A percentile compares a stretch with the other conserved stretches of the same genome.
Evolutionary conservation across 2,797 vertebrate species (phyloP).

Genomic region (Trematomus bernacchii): DNA sequence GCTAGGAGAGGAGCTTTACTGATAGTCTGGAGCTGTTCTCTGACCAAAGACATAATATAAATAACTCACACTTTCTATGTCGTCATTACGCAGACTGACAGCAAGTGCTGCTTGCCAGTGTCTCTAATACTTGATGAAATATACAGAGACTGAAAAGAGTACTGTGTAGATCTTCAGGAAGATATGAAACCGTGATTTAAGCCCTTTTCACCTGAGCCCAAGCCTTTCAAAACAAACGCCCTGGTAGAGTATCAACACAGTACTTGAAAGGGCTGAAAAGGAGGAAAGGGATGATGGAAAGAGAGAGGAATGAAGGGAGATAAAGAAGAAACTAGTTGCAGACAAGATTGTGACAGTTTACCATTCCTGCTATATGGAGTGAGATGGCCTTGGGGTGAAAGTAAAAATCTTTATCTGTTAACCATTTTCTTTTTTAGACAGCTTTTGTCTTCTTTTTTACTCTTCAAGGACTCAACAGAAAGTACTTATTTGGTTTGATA

Average conservation of each 20-base stretch:
- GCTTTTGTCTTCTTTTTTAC: conserved; percentile 3
- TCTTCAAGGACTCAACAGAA: background rate
- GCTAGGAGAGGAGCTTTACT: conserved; percentile 41
- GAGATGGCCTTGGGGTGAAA: conserved; percentile 54
- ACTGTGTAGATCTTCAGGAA: conserved; percentile 3
- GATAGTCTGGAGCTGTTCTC: conserved; percentile 33
- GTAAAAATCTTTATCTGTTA: conserved; percentile 49
- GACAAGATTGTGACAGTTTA: conserved; percentile 60
- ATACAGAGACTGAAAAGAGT: conserved; percentile 10
- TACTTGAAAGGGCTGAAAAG: conserved; percentile 47
- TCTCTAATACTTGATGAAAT: conserved; percentile 34
- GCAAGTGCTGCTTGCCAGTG: conserved; percentile 18
- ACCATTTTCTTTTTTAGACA: background rate
- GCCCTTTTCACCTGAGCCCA: conserved; percentile 25
- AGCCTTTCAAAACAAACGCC: conserved; percentile 50
- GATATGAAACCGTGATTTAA: conserved; percentile 37
- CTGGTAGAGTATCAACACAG: conserved; percentile 21
- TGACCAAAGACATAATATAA: conserved; percentile 46
- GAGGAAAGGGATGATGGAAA: conserved; percentile 33
- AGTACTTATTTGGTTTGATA: conserved; percentile 2
- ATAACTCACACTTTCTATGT: conserved; percentile 41
- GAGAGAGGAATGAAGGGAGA: conserved; percentile 52
- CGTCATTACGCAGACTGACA: conserved; percentile 31
- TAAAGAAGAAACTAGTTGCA: conserved; percentile 51
- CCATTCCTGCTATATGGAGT: conserved; percentile 58